These are phyloP conservation scores for Sturnira hondurensis DNA, from an alignment of 2,113 vertebrate genomes.

Conservation along the genomic window DNA sequence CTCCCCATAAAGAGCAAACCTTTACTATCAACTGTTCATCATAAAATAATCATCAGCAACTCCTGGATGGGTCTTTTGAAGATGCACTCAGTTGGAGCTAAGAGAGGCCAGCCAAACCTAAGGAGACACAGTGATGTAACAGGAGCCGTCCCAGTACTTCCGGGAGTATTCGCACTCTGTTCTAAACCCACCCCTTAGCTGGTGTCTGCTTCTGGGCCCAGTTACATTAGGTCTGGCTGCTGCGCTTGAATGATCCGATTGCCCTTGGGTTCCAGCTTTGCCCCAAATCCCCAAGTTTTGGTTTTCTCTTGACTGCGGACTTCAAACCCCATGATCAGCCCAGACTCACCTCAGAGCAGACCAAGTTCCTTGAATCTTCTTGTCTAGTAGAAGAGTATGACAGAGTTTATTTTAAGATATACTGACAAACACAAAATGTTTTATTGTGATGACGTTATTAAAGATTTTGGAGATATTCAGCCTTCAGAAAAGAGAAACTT, in stretches of 20 bases:
- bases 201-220: neutral
- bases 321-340: neutral
- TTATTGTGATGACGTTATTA: neutral
- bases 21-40: neutral
- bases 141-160: neutral
- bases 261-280: neutral
- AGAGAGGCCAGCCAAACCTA: neutral
- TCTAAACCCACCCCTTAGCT: neutral
- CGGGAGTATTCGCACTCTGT: neutral
- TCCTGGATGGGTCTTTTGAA: neutral
- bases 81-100: neutral
- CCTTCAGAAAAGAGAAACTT: neutral
- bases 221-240: neutral
- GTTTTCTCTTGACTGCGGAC: neutral
- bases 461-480: neutral
- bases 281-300: neutral
- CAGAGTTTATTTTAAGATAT: neutral
- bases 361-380: neutral
- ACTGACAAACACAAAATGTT: neutral
- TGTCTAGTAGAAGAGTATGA: neutral
- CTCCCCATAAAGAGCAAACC: neutral
- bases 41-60: neutral
- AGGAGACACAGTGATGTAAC: neutral
- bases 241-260: neutral
- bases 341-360: neutral